These are phyloP conservation scores for Muntiacus muntjak DNA, from an alignment of 2,113 vertebrate genomes.

Conservation along the genomic window DNA sequence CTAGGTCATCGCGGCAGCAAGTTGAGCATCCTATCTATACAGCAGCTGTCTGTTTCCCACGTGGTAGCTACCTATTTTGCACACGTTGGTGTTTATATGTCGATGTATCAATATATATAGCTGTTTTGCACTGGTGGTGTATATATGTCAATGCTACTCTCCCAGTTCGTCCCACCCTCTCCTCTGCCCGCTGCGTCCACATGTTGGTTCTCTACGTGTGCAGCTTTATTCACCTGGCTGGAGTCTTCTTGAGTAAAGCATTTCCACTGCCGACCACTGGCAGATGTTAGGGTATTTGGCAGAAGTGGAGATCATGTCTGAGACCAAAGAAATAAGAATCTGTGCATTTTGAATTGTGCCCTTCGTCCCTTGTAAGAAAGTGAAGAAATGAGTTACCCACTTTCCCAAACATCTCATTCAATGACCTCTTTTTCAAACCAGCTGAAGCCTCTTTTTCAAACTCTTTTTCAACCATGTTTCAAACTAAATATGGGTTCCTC, in stretches of 20 bases:
- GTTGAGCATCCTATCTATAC: neutral
- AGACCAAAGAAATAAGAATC: neutral
- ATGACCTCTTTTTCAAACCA: neutral
- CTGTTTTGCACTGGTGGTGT: neutral
- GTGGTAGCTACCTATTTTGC: neutral
- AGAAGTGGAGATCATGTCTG: neutral
- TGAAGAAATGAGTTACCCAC: neutral
- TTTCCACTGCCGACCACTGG: neutral
- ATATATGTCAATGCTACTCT: neutral
- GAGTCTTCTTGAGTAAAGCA: neutral
- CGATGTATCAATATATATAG: neutral
- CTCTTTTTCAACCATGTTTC: neutral
- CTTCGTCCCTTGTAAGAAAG: neutral
- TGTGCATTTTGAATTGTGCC: neutral
- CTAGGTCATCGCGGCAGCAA: neutral
- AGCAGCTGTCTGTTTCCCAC: neutral
- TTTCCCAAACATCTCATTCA: neutral
- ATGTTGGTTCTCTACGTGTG: neutral
- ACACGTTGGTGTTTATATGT: neutral
- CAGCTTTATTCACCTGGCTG: neutral
- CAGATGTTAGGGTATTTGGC: neutral
- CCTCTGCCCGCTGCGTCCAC: rapidly evolving
- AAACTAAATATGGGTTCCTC: neutral
- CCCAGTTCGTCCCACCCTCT: neutral
- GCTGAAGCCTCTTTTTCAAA: neutral